A percentile compares a stretch with the other conserved stretches of the same genome.
phyloP scores from a whole-genome alignment of 2,888 invertebrate species.

The Rotaria sp. region DNA sequence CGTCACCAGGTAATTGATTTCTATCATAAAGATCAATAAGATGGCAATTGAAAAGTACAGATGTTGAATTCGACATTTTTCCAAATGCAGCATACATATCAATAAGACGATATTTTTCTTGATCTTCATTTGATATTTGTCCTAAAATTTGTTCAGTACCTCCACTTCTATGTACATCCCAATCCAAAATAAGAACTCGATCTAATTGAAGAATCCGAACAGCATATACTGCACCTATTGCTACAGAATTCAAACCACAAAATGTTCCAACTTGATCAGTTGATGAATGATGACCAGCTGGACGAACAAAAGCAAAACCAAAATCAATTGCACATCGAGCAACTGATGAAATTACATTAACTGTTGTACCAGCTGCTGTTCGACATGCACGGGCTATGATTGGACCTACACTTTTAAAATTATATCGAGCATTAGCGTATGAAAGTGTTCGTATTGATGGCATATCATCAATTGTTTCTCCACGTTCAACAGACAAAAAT shows the following conservation, averaged over 20 bases:
- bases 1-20: neutral
- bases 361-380: neutral
- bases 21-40: neutral
- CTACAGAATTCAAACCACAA: neutral
- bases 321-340: neutral
- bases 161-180: slow-evolving; percentile 4
- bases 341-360: neutral
- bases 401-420: neutral
- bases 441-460: neutral
- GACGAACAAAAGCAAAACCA: neutral
- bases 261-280: neutral
- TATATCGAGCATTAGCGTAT: neutral
- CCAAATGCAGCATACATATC: slow-evolving; percentile 3
- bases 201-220: neutral
- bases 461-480: neutral
- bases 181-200: neutral
- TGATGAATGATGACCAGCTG: neutral
- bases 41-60: neutral
- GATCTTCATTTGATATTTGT: neutral
- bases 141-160: neutral
- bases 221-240: neutral
- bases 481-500: neutral
- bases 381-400: neutral
- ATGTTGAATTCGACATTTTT: neutral
- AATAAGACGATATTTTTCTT: neutral